phyloP scores from a whole-genome alignment of 1,140 invertebrate genomes.

The Drosophila ficusphila region DNA sequence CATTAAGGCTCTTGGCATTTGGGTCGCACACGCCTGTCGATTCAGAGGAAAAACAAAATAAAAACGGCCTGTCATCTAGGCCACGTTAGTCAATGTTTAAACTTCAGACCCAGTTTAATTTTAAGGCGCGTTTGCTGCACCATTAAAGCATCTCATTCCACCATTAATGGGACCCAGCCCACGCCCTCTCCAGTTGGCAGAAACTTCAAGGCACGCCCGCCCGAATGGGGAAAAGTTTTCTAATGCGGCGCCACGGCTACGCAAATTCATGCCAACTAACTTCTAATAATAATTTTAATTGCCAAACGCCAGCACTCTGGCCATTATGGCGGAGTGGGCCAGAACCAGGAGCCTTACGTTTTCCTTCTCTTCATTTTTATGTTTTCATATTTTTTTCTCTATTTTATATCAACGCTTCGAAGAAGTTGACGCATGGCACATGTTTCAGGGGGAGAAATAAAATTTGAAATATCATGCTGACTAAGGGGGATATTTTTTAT shows the following conservation, averaged over 20 bases:
- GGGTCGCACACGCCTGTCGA: conserved; percentile 13
- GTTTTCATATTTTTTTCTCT: conserved; percentile 33
- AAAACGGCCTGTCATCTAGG: conserved; percentile 31
- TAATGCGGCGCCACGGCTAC: conserved; percentile 60
- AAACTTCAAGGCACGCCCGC: conserved; percentile 47
- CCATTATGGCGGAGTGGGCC: conserved; percentile 16
- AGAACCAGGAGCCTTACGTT: conserved; percentile 1
- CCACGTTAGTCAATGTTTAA: conserved; percentile 31
- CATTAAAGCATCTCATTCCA: conserved; percentile 29
- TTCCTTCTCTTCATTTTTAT: conserved; percentile 7
- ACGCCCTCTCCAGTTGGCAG: conserved; percentile 14
- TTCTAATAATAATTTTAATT: conserved; percentile 82
- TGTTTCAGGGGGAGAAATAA: conserved; percentile 38
- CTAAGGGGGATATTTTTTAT: conserved; percentile 50
- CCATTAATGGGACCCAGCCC: conserved; percentile 7
- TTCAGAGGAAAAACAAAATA: neutral
- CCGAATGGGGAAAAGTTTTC: conserved; percentile 57
- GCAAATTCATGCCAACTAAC: conserved; percentile 77
- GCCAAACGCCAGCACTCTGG: conserved; percentile 71
- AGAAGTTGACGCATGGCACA: conserved; percentile 53
- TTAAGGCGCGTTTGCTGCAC: conserved; percentile 13
- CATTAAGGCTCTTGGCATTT: conserved; percentile 27
- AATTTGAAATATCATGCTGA: conserved; percentile 71
- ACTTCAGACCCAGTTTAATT: conserved; percentile 39
- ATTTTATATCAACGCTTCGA: conserved; percentile 53